Base-by-base conservation (phyloP, 2,888 invertebrate species). In the Heliconius cydno region DNA sequence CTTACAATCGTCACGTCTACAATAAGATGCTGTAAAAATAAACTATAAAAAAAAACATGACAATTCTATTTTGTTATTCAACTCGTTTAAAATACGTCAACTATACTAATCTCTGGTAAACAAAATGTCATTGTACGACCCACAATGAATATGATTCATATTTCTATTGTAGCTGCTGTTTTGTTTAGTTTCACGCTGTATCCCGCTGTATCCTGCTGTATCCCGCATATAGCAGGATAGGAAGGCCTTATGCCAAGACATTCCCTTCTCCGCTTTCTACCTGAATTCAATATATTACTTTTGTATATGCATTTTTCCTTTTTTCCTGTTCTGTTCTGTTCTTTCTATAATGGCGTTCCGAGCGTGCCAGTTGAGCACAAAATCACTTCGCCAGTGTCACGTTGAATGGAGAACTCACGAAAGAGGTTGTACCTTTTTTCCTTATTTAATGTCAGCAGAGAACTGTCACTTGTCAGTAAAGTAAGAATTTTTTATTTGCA, bases 71-170 rank as follows among this genome's bases (percentile, higher is more conserved):
- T 30, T 65, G 13, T 28, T 65, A 28, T 28, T 15, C 25, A 28
- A 30, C 65, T 65, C 28, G 65, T 15, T 65, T 28, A 28, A 65
- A 68, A 13, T 68, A 68, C 68, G 41, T 68, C 38, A 68, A 68
- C 68, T 41, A n/a, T 68, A 68, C 68, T 68, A 41, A 68, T 68
- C 68, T 68, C 68, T 41, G n/a, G 68, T 68, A 68, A 68, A 68
- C 68, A 68, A 25, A 41, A 68, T 41, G 68, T 68, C 68, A 68
- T 25, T 68, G 41, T 41, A 13, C 68, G n/a, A 68, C 41, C 38
- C 68, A 41, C 10, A 7, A n/a, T 68, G 25, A 6, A 34, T 41
- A 25, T 68, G 68, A 68, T 7, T 68, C 68, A 68, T 68, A 41
- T 1, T n/a, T 13, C n/a, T 38, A 68, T 15, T 38, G n/a, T 67